Percentiles rank a stretch among this genome's conserved stretches.
Evolutionary conservation across 2,797 vertebrate species (phyloP).

Genomic region (Xerus rutilus): DNA sequence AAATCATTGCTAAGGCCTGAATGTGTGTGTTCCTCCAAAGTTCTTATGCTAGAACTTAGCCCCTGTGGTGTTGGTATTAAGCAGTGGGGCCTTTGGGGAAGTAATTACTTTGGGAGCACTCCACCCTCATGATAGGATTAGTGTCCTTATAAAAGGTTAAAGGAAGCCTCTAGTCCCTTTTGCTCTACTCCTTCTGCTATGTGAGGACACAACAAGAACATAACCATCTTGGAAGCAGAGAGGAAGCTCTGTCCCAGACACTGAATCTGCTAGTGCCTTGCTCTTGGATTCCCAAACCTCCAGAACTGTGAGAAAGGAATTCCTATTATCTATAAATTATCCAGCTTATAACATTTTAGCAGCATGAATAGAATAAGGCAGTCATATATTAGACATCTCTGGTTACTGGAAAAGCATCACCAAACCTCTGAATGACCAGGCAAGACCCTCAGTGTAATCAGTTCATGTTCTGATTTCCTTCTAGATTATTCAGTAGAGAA

Average conservation of each 20-base stretch:
- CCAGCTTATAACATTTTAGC: background rate
- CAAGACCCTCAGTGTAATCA: accelerated
- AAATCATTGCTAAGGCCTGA: background rate
- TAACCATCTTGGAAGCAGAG: background rate
- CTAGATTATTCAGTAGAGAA: background rate
- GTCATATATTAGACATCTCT: background rate
- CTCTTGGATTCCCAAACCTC: background rate
- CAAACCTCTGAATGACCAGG: background rate
- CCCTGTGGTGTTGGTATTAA: background rate
- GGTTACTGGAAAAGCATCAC: background rate
- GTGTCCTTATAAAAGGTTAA: background rate
- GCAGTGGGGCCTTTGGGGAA: background rate
- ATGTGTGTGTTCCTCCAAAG: background rate
- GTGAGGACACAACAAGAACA: background rate
- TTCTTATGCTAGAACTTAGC: background rate
- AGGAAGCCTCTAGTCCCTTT: background rate
- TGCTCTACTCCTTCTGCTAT: background rate
- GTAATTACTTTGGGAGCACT: background rate
- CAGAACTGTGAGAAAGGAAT: background rate
- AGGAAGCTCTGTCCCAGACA: background rate
- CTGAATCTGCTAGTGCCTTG: background rate
- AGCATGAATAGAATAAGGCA: background rate
- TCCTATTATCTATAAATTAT: background rate
- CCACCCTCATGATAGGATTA: background rate
- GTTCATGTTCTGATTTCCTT: background rate